These are phyloP conservation scores for Empidonax traillii DNA, from an alignment of 2,113 vertebrate species.

Conservation along the genomic window DNA sequence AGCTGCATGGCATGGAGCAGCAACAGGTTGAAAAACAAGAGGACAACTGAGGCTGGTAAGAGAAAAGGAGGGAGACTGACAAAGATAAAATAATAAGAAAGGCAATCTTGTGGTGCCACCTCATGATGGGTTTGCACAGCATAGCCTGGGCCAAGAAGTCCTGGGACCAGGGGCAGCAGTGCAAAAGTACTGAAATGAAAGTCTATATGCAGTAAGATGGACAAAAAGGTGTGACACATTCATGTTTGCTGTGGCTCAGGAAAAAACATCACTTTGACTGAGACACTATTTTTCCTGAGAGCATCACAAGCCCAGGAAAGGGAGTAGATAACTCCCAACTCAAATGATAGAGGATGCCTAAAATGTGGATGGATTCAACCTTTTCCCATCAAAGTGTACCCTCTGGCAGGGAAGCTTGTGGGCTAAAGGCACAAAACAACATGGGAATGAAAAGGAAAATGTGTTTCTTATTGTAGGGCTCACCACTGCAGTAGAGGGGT, in stretches of 20 bases:
- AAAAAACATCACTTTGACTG: not conserved
- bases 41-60: not conserved
- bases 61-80: not conserved
- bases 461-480: not conserved
- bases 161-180: not conserved
- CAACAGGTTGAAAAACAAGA: not conserved
- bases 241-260: not conserved
- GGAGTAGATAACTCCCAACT: not conserved
- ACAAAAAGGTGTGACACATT: not conserved
- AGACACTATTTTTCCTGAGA: not conserved
- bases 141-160: not conserved
- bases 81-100: not conserved
- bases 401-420: not conserved
- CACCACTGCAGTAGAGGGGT: not conserved
- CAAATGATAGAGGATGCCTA: not conserved
- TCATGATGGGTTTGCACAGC: not conserved
- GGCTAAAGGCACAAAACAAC: not conserved
- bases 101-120: not conserved
- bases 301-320: not conserved
- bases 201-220: not conserved
- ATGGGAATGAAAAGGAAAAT: not conserved
- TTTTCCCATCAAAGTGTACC: not conserved
- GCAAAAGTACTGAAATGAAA: not conserved
- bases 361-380: not conserved
- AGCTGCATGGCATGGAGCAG: not conserved